phyloP scores from a whole-genome alignment of 2,888 invertebrate genomes.

The Lochmaea capreae region DNA sequence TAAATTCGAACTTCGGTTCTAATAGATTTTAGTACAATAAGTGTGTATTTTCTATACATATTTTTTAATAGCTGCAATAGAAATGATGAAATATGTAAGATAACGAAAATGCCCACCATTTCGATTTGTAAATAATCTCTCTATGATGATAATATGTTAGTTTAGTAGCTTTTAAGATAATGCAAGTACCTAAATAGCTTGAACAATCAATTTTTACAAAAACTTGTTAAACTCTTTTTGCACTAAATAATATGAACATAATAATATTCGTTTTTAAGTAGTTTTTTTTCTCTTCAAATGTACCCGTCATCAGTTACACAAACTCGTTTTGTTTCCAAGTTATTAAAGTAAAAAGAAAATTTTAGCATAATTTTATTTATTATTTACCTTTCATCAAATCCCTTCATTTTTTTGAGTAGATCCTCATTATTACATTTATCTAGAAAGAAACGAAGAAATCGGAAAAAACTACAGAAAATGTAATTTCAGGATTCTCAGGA shows the following conservation, averaged over 20 bases:
- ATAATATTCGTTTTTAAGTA: conserved; percentile 22
- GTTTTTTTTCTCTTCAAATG: conserved; percentile 14
- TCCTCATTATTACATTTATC: too few species aligned
- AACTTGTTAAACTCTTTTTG: conserved; percentile 32
- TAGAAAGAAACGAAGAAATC: too few species aligned
- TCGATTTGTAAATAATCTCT: conserved; percentile 15
- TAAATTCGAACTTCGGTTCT: not conserved
- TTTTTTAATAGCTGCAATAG: not conserved
- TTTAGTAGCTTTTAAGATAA: conserved; percentile 29
- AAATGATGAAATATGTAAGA: not conserved
- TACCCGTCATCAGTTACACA: not conserved
- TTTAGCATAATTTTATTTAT: not conserved
- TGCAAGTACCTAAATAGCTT: conserved; percentile 34
- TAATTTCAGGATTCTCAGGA: too few species aligned
- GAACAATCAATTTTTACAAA: conserved; percentile 32
- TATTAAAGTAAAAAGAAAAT: not conserved
- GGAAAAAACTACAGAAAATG: too few species aligned
- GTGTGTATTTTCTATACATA: not conserved
- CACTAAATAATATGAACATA: conserved; percentile 32
- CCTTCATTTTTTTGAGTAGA: too few species aligned
- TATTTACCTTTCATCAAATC: too few species aligned
- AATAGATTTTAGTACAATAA: not conserved
- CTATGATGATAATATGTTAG: not conserved
- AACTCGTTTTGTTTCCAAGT: not conserved
- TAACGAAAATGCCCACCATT: not conserved